Evolutionary conservation across 2,888 invertebrate species (phyloP).

Genomic region (Microctonus aethiopoides): DNA sequence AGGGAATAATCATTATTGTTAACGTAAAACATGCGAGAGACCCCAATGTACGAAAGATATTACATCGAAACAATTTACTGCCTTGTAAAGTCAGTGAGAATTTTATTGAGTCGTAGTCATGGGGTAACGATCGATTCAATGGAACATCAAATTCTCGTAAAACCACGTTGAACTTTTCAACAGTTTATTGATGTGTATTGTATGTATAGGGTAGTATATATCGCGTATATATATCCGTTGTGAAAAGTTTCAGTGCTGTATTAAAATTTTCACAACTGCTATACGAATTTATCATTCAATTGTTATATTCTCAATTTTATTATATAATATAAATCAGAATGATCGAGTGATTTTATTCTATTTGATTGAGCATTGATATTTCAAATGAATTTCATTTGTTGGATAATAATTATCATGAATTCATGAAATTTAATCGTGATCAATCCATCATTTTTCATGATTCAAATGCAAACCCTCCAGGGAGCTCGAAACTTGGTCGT

Average conservation of each 20-base stretch:
- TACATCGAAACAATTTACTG: slow-evolving; percentile 45
- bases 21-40: not conserved
- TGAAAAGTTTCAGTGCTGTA: not conserved
- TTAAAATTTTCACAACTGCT: slow-evolving; percentile 1
- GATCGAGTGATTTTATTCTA: not conserved
- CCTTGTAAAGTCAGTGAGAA: slow-evolving; percentile 49
- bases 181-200: not conserved
- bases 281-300: not conserved
- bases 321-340: not conserved
- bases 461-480: slow-evolving; percentile 21
- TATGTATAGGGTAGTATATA: not conserved
- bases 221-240: not conserved
- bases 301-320: not conserved
- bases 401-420: not conserved
- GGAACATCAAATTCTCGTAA: slow-evolving; percentile 40
- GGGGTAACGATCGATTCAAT: slow-evolving; percentile 52
- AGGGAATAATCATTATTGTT: slow-evolving; percentile 37
- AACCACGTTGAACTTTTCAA: slow-evolving; percentile 19
- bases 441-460: slow-evolving; percentile 13
- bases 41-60: not conserved
- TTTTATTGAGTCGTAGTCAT: slow-evolving; percentile 50
- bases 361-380: not conserved
- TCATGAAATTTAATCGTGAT: slow-evolving; percentile 3
- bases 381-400: not conserved
- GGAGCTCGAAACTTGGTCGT: slow-evolving; percentile 38